Evolutionary conservation across 2,888 invertebrate genomes (phyloP), one percentile per base, ranked within the genome.

Genomic region (Sarcophaga carnaria): DNA sequence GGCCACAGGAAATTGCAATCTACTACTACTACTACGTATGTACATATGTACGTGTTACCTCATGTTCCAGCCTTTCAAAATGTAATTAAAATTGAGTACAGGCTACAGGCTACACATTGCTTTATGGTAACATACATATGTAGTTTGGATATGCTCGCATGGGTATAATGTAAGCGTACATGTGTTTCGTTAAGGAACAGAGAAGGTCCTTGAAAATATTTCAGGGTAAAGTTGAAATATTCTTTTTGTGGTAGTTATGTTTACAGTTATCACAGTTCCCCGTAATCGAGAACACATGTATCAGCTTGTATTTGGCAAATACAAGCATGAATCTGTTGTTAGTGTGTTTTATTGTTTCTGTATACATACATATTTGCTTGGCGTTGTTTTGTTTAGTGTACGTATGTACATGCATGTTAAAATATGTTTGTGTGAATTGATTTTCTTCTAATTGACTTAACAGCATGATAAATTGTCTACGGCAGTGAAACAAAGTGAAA

Each of bases 381-480:
- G 8, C 37, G 2, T 37, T 37, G 8, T 10, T 37, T 8, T 37
- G 37, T 37, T 37, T 37, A 10, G 37, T 2, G 37, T 37, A 37
- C 37, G 37, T 37, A 37, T 8, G 37, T 8, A 37, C 8, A 8
- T 37, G 10, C 8, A 37, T 37, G 37, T 17, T 14, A 59, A 59
- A 17, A 59, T 59, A 17, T 59, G 59, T 59, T 12, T 20, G 22
- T 64, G n/a, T 14, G 54, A 49, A 47, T 37, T n/a, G 54, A 27
- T 60, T 71, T 47, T 69, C 17, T 60, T 69, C 37, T 59, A 83
- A 83, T 83, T 83, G 79, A 83, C 78, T 75, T 79, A 75, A 79
- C 63, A 79, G 4, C 74, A 83, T 83, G 78, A 83, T 79, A 74
- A 83, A 83, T 83, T 67, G 69, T 37, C 71, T 49, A 14, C 37